Conservation (phyloP, 2,888 invertebrate species). For the Pilophorus perplexus region DNA sequence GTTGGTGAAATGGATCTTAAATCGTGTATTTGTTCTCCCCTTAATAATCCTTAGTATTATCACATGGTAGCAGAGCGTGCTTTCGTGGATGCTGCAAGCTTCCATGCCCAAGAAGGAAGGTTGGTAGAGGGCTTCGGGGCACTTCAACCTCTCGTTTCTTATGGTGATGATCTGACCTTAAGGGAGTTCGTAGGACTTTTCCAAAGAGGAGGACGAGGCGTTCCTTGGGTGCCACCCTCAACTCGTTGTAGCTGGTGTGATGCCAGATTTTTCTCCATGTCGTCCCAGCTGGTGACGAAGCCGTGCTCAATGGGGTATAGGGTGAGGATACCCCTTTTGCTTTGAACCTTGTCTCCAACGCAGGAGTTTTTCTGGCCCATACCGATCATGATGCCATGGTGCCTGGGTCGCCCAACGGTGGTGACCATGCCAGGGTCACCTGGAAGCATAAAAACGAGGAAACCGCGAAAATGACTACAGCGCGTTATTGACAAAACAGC, state of each 20-base stretch:
- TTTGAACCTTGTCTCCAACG: conserved; percentile 94
- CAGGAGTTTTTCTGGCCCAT: conserved; percentile 98
- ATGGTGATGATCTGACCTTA: conserved; percentile 82
- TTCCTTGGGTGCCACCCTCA: conserved; percentile 74
- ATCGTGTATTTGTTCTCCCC: no score
- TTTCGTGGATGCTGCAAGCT: conserved; percentile 64
- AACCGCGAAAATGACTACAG: no score
- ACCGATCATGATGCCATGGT: conserved; percentile 93
- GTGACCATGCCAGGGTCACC: conserved; percentile 96
- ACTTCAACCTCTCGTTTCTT: conserved; percentile 90
- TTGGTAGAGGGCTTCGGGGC: conserved; percentile 93
- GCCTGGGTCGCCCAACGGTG: conserved; percentile 89
- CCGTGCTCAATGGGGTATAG: conserved; percentile 96
- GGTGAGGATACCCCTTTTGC: conserved; percentile 93
- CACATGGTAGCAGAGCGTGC: no score
- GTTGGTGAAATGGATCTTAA: no score
- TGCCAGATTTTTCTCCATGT: conserved; percentile 99
- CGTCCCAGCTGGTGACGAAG: conserved; percentile 97
- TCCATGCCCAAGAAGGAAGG: conserved; percentile 85
- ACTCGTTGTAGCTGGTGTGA: conserved; percentile 97
- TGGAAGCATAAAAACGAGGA: no score
- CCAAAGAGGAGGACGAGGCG: conserved; percentile 88
- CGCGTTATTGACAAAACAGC: no score
- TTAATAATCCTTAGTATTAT: no score
- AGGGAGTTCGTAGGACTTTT: conserved; percentile 92